A percentile compares a stretch with the other conserved stretches of the same genome.
Conservation (phyloP, 64 coral and sea anemone species). For the Pocillopora damicornis region DNA sequence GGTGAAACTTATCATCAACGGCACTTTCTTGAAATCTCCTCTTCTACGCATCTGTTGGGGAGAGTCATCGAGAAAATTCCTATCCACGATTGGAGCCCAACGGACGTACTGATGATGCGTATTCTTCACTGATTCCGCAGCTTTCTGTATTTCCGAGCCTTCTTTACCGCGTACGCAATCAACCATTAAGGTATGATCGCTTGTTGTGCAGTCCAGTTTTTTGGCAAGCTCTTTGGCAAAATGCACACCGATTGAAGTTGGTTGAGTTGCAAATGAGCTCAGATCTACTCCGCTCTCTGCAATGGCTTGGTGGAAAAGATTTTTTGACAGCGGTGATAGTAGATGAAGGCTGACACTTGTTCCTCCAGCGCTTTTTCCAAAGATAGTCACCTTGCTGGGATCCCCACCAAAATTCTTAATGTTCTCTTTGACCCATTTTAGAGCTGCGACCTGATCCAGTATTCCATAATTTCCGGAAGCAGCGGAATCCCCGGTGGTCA, state of each 20-base stretch:
- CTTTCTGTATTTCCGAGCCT: slow-evolving; percentile 15
- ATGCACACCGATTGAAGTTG: background rate
- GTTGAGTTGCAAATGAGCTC: slow-evolving; percentile 1
- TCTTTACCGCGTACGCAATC: background rate
- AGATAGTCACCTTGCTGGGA: slow-evolving; percentile 35
- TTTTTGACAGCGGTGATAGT: slow-evolving; percentile 33
- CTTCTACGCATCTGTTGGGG: slow-evolving; percentile 44
- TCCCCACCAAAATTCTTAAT: slow-evolving; percentile 11
- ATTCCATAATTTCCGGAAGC: slow-evolving; percentile 40
- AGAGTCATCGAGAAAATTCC: slow-evolving; percentile 42
- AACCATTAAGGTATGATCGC: background rate
- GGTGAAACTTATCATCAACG: slow-evolving; percentile 51
- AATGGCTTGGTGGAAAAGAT: slow-evolving; percentile 32
- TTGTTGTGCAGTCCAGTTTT: background rate
- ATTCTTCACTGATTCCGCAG: slow-evolving; percentile 6
- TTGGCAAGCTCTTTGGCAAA: slow-evolving; percentile 7
- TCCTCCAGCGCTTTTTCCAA: slow-evolving; percentile 42
- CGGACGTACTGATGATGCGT: background rate
- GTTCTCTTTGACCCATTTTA: slow-evolving; percentile 17
- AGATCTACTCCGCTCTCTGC: slow-evolving; percentile 53
- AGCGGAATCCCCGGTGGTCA: slow-evolving; percentile 6
- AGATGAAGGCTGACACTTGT: slow-evolving; percentile 30
- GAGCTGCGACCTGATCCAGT: slow-evolving; percentile 39
- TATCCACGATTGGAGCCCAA: slow-evolving; percentile 57
- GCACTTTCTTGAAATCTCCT: slow-evolving; percentile 43